These are phyloP conservation scores for Gadopsis marmoratus DNA, from an alignment of 2,797 vertebrate genomes.

Conservation along the genomic window DNA sequence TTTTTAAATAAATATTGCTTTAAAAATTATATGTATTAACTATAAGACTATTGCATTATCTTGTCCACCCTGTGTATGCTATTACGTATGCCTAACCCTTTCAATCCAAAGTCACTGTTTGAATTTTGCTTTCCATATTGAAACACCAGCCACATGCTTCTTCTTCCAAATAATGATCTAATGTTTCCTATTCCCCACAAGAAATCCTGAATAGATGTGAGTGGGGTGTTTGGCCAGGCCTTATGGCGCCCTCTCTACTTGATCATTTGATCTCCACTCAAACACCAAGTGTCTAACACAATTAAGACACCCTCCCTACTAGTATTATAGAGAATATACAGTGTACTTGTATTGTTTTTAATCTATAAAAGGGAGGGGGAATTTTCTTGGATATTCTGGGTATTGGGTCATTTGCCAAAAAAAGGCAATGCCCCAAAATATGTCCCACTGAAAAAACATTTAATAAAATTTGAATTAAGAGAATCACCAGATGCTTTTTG, in stretches of 20 bases:
- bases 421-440: not conserved
- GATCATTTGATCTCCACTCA: not conserved
- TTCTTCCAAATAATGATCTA: not conserved
- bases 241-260: not conserved
- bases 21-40: not conserved
- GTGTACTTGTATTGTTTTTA: not conserved
- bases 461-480: not conserved
- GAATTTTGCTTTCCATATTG: not conserved
- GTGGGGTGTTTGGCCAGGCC: no score
- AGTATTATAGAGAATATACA: not conserved
- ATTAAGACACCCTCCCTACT: not conserved
- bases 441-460: not conserved
- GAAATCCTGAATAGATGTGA: not conserved
- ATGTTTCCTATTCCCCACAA: not conserved
- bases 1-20: not conserved
- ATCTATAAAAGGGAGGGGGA: not conserved
- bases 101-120: not conserved
- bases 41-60: not conserved
- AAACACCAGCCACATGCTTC: not conserved
- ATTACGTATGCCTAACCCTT: not conserved
- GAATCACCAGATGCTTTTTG: not conserved
- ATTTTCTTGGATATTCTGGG: no score
- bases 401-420: not conserved
- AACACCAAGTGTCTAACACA: not conserved
- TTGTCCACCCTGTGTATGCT: not conserved